phyloP scores from a whole-genome alignment of 2,797 vertebrate species.

The Artibeus lituratus region DNA sequence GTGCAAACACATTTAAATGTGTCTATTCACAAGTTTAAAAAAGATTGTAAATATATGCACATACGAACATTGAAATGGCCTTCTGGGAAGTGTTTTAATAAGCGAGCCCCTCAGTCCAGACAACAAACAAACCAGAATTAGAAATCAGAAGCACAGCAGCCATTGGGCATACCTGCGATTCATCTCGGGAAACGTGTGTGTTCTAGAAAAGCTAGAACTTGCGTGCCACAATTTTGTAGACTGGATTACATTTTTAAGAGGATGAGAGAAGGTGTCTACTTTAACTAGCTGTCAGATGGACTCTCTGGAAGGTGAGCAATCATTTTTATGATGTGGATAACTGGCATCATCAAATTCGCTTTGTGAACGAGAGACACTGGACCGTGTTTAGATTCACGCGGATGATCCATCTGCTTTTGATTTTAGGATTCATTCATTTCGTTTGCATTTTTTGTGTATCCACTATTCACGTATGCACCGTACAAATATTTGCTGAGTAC shows the following conservation, averaged over 20 bases:
- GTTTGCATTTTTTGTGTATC: slow-evolving; percentile 37
- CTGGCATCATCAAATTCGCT: slow-evolving; percentile 31
- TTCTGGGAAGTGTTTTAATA: slow-evolving; percentile 54
- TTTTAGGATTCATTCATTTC: slow-evolving; percentile 47
- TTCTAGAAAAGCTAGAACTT: slow-evolving; percentile 16
- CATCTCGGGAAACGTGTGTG: not conserved
- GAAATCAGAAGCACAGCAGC: slow-evolving; percentile 26
- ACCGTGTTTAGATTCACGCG: slow-evolving; percentile 32
- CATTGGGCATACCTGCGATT: slow-evolving; percentile 3
- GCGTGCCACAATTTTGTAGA: slow-evolving; percentile 34
- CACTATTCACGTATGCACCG: slow-evolving; percentile 58
- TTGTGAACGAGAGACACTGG: slow-evolving; percentile 54
- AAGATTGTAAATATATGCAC: slow-evolving; percentile 58
- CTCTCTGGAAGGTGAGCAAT: slow-evolving; percentile 15
- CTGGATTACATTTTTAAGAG: slow-evolving; percentile 55
- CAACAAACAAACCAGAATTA: slow-evolving; percentile 46
- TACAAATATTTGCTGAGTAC: slow-evolving; percentile 62
- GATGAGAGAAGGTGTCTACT: not conserved
- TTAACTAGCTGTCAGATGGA: slow-evolving; percentile 31
- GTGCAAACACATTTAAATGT: slow-evolving; percentile 55
- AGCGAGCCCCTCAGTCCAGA: slow-evolving; percentile 24
- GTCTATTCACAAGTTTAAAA: slow-evolving; percentile 61
- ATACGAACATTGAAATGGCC: slow-evolving; percentile 3
- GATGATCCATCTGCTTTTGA: slow-evolving; percentile 55
- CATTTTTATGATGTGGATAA: slow-evolving; percentile 38